phyloP scores from a whole-genome alignment of 2,113 vertebrate species.

The Gymnarchus niloticus region DNA sequence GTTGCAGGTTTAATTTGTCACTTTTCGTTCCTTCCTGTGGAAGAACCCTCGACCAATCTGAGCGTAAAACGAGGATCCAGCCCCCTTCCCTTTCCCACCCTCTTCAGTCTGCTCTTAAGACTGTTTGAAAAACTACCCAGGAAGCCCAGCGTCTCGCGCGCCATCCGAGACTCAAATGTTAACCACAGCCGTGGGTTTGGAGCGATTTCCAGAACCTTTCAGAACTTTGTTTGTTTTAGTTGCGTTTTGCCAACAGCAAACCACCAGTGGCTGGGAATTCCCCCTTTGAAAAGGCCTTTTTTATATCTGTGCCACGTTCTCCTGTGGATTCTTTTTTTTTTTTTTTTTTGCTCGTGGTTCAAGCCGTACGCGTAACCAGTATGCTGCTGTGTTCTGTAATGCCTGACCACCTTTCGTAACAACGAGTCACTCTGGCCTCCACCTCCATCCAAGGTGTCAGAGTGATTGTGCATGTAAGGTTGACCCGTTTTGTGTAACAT shows the following conservation, averaged over 20 bases:
- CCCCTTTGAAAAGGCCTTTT: constrained; percentile 16
- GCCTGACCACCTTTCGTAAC: not conserved
- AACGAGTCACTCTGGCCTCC: not conserved
- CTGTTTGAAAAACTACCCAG: not conserved
- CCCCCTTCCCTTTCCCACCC: not conserved
- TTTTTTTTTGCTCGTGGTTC: not conserved
- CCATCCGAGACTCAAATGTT: constrained; percentile 6
- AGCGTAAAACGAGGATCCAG: not conserved
- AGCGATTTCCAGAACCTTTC: constrained; percentile 23
- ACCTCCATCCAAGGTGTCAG: not conserved
- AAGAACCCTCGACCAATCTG: not conserved
- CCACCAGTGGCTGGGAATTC: not conserved
- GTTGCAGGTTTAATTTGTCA: constrained; percentile 56
- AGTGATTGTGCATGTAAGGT: not conserved
- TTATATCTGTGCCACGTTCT: constrained; percentile 9
- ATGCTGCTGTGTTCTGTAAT: constrained; percentile 1
- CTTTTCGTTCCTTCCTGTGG: constrained; percentile 20
- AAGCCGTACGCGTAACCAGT: constrained; percentile 24
- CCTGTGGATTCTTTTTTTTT: not conserved
- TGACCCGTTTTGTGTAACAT: not conserved
- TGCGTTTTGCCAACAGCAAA: constrained; percentile 17
- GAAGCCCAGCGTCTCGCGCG: not conserved
- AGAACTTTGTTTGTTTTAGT: constrained; percentile 27
- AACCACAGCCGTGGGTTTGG: constrained; percentile 4
- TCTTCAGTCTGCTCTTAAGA: not conserved